phyloP scores from a whole-genome alignment of 2,888 invertebrate species.

The Timandra comae region DNA sequence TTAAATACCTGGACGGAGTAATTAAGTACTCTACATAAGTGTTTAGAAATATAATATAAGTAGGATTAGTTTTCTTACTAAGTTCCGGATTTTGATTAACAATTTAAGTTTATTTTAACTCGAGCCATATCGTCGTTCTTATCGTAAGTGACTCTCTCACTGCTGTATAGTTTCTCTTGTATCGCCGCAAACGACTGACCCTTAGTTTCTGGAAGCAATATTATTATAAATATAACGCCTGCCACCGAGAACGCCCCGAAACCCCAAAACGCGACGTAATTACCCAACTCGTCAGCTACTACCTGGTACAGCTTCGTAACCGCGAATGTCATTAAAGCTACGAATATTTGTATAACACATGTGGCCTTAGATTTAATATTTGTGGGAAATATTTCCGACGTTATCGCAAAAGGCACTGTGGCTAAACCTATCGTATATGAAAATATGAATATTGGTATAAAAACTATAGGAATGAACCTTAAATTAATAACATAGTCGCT shows the following conservation, averaged over 20 bases:
- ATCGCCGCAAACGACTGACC: slow-evolving; percentile 78
- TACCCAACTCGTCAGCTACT: slow-evolving; percentile 68
- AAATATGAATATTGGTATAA: slow-evolving; percentile 78
- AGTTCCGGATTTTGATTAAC: no score
- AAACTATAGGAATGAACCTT: slow-evolving; percentile 75
- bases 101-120: slow-evolving; percentile 50
- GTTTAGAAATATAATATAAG: no score
- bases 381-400: slow-evolving; percentile 80
- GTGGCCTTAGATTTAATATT: slow-evolving; percentile 80
- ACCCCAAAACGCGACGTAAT: slow-evolving; percentile 74
- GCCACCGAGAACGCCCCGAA: slow-evolving; percentile 67
- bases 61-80: no score
- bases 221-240: slow-evolving; percentile 71
- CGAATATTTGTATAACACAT: slow-evolving; percentile 78
- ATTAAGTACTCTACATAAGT: slow-evolving; percentile 3
- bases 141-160: slow-evolving; percentile 52
- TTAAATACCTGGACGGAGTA: background rate
- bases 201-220: slow-evolving; percentile 77
- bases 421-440: slow-evolving; percentile 79
- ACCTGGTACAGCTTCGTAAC: slow-evolving; percentile 77
- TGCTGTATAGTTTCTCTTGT: slow-evolving; percentile 63
- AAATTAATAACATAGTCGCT: slow-evolving; percentile 61
- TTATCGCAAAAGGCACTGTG: slow-evolving; percentile 79
- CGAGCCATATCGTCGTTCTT: slow-evolving; percentile 50
- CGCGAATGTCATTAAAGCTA: slow-evolving; percentile 75